Base-by-base conservation (phyloP, 2,888 invertebrate genomes). In the Plagodis pulveraria region DNA sequence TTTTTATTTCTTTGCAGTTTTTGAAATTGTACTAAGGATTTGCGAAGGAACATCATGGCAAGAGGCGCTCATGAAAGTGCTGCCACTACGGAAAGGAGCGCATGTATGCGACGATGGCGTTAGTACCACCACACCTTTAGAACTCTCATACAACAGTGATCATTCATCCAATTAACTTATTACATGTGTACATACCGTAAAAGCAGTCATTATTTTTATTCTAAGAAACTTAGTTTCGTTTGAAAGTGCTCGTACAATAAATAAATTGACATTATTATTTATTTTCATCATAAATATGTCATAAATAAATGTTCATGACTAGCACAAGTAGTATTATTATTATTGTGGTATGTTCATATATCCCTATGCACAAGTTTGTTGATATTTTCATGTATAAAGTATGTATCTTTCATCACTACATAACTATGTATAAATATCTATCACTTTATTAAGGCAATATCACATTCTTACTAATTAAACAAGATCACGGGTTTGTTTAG, bases 21-120 rank as follows among this genome's bases (percentile, higher is more conserved):
- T 97, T 84, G 96, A 97, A 89, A 96, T 98, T 74, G 84, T 98
- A 49, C 86, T 97, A 35, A 93, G 94, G 71, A 94, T 97, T 6
- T 94, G 95, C n/a, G 96, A 96, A 87, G 97, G 97, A 4, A 93
- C 94, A 76, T 89, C 94, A 0, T 98, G 98, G 96, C 95, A 96
- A 76, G 95, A 97, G 52, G 94, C 97, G 0, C 94, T 98, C 65
- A 90, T 97, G 67, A 91, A 95, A 77, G 96, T 96, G 5, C 89
- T 98, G 66, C 98, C 98, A 2, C 91, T 94, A 73, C 92, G 98
- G 48, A 97, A 97, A 86, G 96, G 96, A 35, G 96, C 96, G 36
- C 94, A 89, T 40, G 76, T 93, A 53, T 80, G 78, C 74, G 77
- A 84, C 74, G 77, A 84, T 54, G 77, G 70, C 65, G 65, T 72